phyloP scores from a whole-genome alignment of 2,888 invertebrate species.

The Gastracanthus pulcherrimus region DNA sequence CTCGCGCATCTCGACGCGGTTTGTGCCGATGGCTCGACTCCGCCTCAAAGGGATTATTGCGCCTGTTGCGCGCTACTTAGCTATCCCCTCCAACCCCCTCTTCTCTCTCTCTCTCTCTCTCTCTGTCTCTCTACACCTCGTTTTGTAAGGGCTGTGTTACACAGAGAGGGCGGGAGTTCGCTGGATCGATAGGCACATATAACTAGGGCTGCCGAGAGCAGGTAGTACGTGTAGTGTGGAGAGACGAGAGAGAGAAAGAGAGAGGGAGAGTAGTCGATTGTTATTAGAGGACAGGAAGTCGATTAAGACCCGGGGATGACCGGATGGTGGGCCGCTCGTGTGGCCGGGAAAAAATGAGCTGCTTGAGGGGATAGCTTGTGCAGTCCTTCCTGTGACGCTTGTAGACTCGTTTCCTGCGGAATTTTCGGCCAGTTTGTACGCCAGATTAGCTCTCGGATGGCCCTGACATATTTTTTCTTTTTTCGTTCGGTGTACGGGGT shows the following conservation, averaged over 20 bases:
- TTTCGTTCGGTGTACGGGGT: too few species aligned
- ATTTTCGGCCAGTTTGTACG: background rate
- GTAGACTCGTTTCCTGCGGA: background rate
- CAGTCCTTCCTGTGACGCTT: background rate
- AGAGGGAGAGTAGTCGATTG: background rate
- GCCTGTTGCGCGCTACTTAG: constrained; percentile 23
- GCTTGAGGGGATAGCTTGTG: background rate
- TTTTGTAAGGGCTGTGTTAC: background rate
- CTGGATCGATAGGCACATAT: background rate
- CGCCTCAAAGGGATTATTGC: constrained; percentile 15
- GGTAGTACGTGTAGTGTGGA: background rate
- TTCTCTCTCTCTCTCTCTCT: constrained; percentile 1
- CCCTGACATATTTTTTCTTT: background rate
- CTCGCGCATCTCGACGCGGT: too few species aligned
- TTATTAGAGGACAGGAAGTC: background rate
- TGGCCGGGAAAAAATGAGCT: too few species aligned
- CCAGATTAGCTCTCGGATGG: background rate
- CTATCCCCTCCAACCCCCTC: background rate
- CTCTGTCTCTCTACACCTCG: background rate
- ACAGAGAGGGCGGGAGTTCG: background rate
- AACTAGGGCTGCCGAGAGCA: too few species aligned
- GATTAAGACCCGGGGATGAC: background rate
- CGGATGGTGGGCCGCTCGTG: too few species aligned
- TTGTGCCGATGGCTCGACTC: background rate
- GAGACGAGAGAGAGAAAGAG: background rate